Conservation (phyloP, 2,113 vertebrate species). For the Corythornis vintsioides region DNA sequence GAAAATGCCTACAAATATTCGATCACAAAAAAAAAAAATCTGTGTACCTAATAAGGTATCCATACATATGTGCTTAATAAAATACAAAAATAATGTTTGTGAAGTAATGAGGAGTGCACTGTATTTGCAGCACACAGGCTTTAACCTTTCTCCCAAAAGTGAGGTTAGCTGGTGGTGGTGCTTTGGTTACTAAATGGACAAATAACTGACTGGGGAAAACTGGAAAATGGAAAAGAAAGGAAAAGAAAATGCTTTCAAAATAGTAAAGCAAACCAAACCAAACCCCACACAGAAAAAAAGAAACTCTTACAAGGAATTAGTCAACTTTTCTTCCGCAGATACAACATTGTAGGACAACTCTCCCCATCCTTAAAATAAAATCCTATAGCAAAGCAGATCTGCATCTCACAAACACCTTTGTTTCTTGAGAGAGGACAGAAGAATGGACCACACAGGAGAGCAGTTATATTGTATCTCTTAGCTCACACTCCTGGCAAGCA, state of each 20-base stretch:
- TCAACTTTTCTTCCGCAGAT: neutral
- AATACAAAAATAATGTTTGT: neutral
- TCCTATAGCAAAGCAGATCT: neutral
- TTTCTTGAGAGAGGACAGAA: neutral
- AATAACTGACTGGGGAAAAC: neutral
- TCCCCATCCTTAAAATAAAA: neutral
- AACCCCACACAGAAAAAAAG: too few relatives aligned
- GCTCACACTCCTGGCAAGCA: neutral
- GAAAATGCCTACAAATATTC: neutral
- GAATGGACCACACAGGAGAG: constrained; percentile 48
- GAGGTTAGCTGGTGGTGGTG: neutral
- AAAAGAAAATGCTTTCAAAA: neutral
- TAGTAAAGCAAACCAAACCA: too few relatives aligned
- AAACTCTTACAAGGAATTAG: neutral
- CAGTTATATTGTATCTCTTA: neutral
- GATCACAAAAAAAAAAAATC: neutral
- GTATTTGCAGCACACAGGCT: neutral
- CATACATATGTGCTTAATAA: neutral
- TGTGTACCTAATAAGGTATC: neutral
- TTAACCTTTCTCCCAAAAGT: neutral
- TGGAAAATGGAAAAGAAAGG: neutral
- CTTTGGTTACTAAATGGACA: neutral
- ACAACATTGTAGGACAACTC: neutral
- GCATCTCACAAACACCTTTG: neutral
- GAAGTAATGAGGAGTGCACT: neutral